A percentile compares a stretch with the other conserved stretches of the same genome.
Conservation (phyloP, 1,140 invertebrate species). For the Steinernema feltiae region DNA sequence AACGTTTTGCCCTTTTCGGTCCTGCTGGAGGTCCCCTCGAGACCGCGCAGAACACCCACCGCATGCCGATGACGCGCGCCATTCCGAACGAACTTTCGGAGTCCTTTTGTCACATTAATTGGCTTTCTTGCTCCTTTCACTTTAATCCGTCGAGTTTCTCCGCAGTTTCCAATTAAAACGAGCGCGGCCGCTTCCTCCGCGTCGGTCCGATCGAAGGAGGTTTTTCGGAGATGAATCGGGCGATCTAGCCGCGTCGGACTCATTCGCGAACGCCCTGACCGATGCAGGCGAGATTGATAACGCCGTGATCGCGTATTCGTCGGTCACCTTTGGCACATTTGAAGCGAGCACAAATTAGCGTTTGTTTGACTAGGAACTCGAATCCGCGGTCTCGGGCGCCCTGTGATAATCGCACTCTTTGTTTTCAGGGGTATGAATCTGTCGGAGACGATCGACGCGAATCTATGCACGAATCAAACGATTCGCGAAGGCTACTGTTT, state of each 20-base stretch:
- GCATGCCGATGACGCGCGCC: too few relatives aligned
- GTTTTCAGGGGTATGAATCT: neutral
- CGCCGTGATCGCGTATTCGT: neutral
- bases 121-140: neutral
- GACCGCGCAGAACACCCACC: too few relatives aligned
- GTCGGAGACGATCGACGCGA: neutral
- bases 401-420: too few relatives aligned
- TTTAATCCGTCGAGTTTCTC: too few relatives aligned
- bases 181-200: too few relatives aligned
- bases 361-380: neutral
- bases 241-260: neutral
- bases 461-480: conserved; percentile 18
- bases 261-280: neutral
- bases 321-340: too few relatives aligned
- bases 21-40: neutral
- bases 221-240: neutral
- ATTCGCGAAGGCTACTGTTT: conserved; percentile 28
- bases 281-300: neutral
- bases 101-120: neutral
- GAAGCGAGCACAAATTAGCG: neutral
- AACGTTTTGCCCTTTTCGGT: neutral
- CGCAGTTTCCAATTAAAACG: neutral
- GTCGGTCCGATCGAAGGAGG: neutral
- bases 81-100: neutral
- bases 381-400: neutral